Base-by-base conservation (phyloP, 2,888 invertebrate genomes). In the Agonopterix arenella region DNA sequence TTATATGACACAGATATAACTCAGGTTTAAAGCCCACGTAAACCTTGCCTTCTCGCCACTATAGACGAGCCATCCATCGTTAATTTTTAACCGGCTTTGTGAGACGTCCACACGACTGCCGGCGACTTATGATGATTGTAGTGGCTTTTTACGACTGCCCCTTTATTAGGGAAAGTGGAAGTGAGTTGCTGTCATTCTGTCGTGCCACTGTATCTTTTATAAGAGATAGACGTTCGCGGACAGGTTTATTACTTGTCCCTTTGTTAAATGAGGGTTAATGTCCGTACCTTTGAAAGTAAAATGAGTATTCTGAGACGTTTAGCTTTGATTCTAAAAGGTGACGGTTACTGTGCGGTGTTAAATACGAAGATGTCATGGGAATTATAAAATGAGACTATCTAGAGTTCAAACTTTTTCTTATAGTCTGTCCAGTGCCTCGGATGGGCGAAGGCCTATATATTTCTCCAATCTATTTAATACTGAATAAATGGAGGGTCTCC, bases 71-170 rank as follows among this genome's bases (percentile, higher is more conserved):
- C 44, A 44, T 50, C 45, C 52, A 50, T 52, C 69, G 66, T 83
- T 78, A 81, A 85, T 84, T 79, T 84, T 84, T 80, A 73, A 84
- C 69, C 62, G 73, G 60, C 64, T 60, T 64, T 69, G 68, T 68
- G 66, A 52, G 56, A 52, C 58, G 70, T 70, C 75, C 74, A 61
- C 65, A 63, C 62, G 51, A 43, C 46, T 11, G 59, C 28, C 28
- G 28, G 5, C 67, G 62, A 70, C 80, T 85, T 88, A 88, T 84
- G 79, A 84, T 85, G 86, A 88, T 86, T 86, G 84, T 84, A 86
- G 86, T 85, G 85, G 73, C 69, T 77, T 82, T 85, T 84, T 88
- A 85, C 72, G 80, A 73, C 65, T 62, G 54, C 64, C 76, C 74
- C 73, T 85, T 84, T 82, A 84, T 84, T 84, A 80, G 73, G 71